phyloP scores from a whole-genome alignment of 1,140 invertebrate species.

The Rhyzopertha dominica region DNA sequence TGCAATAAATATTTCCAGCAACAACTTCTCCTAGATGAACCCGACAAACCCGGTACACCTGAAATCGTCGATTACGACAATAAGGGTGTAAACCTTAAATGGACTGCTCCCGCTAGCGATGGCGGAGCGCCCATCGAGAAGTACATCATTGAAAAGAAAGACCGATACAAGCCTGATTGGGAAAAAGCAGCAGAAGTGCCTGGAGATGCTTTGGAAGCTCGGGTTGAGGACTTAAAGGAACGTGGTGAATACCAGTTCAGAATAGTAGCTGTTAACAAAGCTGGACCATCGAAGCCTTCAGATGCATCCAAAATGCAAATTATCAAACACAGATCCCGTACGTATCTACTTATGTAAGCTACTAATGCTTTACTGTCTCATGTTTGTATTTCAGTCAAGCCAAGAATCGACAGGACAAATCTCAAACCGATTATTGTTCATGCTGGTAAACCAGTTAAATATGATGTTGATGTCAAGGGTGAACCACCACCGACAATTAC shows the following conservation, averaged over 20 bases:
- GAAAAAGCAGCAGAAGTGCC: conserved; percentile 74
- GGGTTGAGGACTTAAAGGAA: conserved; percentile 83
- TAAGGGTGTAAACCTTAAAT: conserved; percentile 89
- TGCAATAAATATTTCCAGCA: conserved; percentile 22
- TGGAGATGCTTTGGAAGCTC: conserved; percentile 69
- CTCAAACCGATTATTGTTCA: conserved; percentile 85
- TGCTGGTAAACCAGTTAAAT: conserved; percentile 87
- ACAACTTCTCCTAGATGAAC: conserved; percentile 70
- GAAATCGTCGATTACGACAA: conserved; percentile 91
- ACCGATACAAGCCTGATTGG: conserved; percentile 75
- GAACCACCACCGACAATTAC: conserved; percentile 90
- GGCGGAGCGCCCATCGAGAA: conserved; percentile 94
- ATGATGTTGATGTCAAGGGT: conserved; percentile 89
- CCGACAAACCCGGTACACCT: conserved; percentile 83
- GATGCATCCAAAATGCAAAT: conserved; percentile 89
- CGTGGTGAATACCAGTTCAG: conserved; percentile 93
- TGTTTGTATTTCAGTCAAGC: conserved; percentile 70
- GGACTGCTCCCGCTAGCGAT: conserved; percentile 85
- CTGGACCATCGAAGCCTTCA: conserved; percentile 87
- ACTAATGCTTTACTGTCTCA: neutral
- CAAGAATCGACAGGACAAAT: conserved; percentile 93
- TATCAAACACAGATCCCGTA: conserved; percentile 83
- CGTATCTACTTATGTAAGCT: conserved; percentile 44
- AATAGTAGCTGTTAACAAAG: conserved; percentile 94
- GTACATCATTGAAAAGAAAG: conserved; percentile 97